Base-by-base conservation (phyloP, 2,113 vertebrate species). In the Hemibagrus wyckioides region DNA sequence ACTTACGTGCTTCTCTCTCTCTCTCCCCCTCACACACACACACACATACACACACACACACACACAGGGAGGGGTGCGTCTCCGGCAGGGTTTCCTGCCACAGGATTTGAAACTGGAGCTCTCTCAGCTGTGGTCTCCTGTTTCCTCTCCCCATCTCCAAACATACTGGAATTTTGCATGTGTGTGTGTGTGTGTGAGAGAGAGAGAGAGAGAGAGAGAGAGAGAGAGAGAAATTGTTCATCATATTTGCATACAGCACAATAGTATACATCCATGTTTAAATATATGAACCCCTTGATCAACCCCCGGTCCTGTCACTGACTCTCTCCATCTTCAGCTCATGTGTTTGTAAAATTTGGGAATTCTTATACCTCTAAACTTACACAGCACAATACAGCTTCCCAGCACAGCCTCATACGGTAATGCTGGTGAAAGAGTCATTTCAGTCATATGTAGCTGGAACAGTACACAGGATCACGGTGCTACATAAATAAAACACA, bases 91-190 rank as follows among this genome's bases (percentile, higher is more conserved):
- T 86, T 92, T 92, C 91, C 91, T 92, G 91, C 86, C 85, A 90
- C 90, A 92, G 91, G 91, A 89, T 90, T 84, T 92, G 91, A 91
- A 91, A 90, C 86, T 88, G 87, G 90, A 92, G 89, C 90, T 88
- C 48, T 71, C 86, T 90, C 90, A 91, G 90, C 89, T 92, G 90
- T 92, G 91, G 85, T 92, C 90, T 90, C 84, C 86, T 69, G 77
- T 91, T 90, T 90, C 84, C 91, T 91, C 83, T 88, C 75, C 65
- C 44, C 77, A 61, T 84, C 82, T 90, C 86, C 54, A 80, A 86
- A 90, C 87, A 75, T 69, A 86, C 48, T 81, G 87, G 69, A 82
- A 82, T 41, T 39, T 28, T 48, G 54, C 82, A 23, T 50, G 80
- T 75, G 39, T 87, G 52, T 76, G 52, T 82, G 79, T 33, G 36